Evolutionary conservation across 2,888 invertebrate genomes (phyloP).

Genomic region (Thymelicus lineola): DNA sequence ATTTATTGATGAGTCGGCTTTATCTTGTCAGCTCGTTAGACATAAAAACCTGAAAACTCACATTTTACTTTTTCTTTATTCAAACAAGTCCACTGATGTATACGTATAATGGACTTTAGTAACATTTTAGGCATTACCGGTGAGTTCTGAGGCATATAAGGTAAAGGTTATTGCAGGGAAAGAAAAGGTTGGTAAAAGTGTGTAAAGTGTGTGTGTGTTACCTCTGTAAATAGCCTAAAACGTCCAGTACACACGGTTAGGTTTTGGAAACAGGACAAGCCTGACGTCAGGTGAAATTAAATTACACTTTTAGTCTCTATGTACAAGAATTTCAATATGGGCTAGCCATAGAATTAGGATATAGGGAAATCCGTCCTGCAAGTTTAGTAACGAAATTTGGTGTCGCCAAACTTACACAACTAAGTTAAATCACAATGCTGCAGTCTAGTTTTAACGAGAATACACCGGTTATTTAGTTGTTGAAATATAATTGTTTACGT

Average conservation of each 20-base stretch:
- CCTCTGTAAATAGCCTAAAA: neutral
- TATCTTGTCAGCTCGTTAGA: too few relatives aligned
- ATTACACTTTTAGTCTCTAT: slow-evolving; percentile 18
- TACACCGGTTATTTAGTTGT: neutral
- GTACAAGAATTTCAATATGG: slow-evolving; percentile 43
- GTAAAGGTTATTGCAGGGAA: too few relatives aligned
- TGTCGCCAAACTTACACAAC: neutral
- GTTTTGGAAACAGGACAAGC: neutral
- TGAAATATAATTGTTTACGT: neutral
- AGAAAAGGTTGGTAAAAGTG: too few relatives aligned
- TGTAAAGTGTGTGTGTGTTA: too few relatives aligned
- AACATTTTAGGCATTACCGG: too few relatives aligned
- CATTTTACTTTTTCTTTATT: too few relatives aligned
- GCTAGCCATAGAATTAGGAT: neutral
- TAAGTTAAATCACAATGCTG: neutral
- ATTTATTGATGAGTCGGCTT: too few relatives aligned
- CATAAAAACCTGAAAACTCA: too few relatives aligned
- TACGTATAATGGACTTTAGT: too few relatives aligned
- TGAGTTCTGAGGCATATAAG: too few relatives aligned
- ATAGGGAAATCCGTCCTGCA: neutral
- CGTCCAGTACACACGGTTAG: neutral
- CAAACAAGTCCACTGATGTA: too few relatives aligned
- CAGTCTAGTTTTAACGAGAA: neutral
- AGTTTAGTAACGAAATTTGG: neutral
- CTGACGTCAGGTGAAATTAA: slow-evolving; percentile 11